Evolutionary conservation across 1,140 invertebrate species (phyloP).

Genomic region (Pseudomyrmex flavicornis): DNA sequence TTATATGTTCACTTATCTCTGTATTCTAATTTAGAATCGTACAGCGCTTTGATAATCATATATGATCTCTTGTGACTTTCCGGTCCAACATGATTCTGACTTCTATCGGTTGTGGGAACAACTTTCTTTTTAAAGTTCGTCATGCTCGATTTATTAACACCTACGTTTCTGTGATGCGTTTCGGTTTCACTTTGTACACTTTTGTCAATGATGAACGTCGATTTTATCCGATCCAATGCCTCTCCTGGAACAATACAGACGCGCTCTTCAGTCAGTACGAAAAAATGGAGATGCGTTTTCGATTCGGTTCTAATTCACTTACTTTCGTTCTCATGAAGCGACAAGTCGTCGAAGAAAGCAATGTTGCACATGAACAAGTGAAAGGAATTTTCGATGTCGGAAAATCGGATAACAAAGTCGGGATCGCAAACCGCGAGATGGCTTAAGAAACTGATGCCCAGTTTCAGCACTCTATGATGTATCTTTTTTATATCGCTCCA

Average conservation of each 20-base stretch:
- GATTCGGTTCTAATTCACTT: slow-evolving; percentile 49
- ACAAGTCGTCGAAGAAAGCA: slow-evolving; percentile 70
- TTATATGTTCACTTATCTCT: slow-evolving; percentile 17
- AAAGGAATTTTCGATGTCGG: slow-evolving; percentile 78
- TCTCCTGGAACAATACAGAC: slow-evolving; percentile 56
- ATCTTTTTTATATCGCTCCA: slow-evolving; percentile 70
- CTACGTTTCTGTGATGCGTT: not conserved
- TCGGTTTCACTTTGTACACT: slow-evolving; percentile 26
- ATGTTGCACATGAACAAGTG: slow-evolving; percentile 78
- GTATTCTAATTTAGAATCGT: slow-evolving; percentile 32
- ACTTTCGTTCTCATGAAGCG: slow-evolving; percentile 78
- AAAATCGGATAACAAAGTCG: slow-evolving; percentile 75
- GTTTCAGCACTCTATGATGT: slow-evolving; percentile 75
- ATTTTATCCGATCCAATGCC: slow-evolving; percentile 67
- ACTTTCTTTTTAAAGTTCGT: slow-evolving; percentile 55
- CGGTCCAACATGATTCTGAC: not conserved
- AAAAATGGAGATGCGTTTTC: slow-evolving; percentile 21
- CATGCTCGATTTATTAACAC: slow-evolving; percentile 23
- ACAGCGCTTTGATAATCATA: slow-evolving; percentile 41
- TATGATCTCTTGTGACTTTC: slow-evolving; percentile 38
- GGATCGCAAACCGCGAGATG: slow-evolving; percentile 78
- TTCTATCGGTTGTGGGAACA: not conserved
- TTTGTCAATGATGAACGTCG: slow-evolving; percentile 66
- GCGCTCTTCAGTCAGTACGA: not conserved
- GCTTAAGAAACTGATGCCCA: slow-evolving; percentile 79